Base-by-base conservation (phyloP, 2,888 invertebrate genomes). In the Agrotis puta region DNA sequence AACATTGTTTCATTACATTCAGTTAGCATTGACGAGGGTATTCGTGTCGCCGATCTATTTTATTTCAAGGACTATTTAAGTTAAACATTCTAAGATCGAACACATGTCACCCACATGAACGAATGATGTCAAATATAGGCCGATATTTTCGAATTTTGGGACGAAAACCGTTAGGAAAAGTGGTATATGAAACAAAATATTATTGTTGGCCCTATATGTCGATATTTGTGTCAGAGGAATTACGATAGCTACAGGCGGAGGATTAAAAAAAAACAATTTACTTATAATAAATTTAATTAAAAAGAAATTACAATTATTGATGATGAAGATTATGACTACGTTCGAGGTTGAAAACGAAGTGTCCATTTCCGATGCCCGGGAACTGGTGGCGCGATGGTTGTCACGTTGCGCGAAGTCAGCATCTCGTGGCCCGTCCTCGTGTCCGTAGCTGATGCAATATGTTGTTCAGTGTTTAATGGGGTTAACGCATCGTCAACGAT, bases 41-140 rank as follows among this genome's bases (percentile, higher is more conserved):
- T 39, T 20, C 27, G 11, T 45, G 50, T 48, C 24, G 2, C 48
- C 54, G 9, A 48, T 56, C 18, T 43, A 6, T 75, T 57, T 43
- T 39, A 27, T 58, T n/a, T 72, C 43, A 20, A 72, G 50, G 22
- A 24, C 27, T 57, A 14, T 22, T 50, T 7, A n/a, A 5, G 11
- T n/a, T 22, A 45, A 57, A 76, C 13, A 50, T 54, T n/a, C 5
- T 9, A 13, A 54, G 27, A 72, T 71, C 65, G 1, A 39, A 39
- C 4, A 62, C 61, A 57, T 33, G 76, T 63, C 58, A 57, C 18
- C 9, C 4, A 56, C 22, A 5, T 45, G 45, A 56, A 73, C 43
- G 48, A 57, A 57, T 73, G 33, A 33, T 56, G 22, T 7, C 16
- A 14, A 63, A 72, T 43, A 22, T 27, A 39, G 24, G 14, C 5